phyloP scores from a whole-genome alignment of 2,888 invertebrate genomes.

The Stenodema calcarata region DNA sequence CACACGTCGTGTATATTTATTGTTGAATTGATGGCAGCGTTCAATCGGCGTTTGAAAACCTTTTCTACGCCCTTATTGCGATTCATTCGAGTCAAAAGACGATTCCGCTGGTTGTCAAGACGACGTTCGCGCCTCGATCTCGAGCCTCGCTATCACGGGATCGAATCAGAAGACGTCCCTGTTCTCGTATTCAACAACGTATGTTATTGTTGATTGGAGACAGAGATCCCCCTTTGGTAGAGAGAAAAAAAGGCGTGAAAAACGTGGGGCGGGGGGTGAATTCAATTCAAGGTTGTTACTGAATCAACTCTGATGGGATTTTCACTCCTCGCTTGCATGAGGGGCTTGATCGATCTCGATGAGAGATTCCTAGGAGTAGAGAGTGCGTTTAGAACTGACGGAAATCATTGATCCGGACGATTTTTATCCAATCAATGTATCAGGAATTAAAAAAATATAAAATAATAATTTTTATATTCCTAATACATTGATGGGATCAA shows the following conservation, averaged over 20 bases:
- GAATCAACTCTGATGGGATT: background rate
- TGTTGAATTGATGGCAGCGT: too few species aligned
- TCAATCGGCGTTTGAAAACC: too few species aligned
- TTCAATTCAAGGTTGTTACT: background rate
- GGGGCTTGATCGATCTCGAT: background rate
- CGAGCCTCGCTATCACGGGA: background rate
- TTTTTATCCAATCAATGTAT: too few species aligned
- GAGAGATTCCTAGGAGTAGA: background rate
- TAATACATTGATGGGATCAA: too few species aligned
- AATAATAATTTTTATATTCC: too few species aligned
- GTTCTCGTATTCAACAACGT: background rate
- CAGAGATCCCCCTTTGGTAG: background rate
- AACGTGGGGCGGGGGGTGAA: background rate
- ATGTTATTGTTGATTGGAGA: background rate
- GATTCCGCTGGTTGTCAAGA: background rate
- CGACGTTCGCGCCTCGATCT: background rate
- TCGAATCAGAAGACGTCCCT: background rate
- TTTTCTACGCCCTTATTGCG: too few species aligned
- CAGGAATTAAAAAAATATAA: too few species aligned
- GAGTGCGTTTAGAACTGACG: background rate
- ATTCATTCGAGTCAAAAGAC: background rate
- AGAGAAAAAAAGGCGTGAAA: background rate
- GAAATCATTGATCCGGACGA: too few species aligned
- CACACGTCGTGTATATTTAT: too few species aligned
- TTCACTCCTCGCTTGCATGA: background rate